Percentiles rank a stretch among this genome's conserved stretches.
phyloP scores from a whole-genome alignment of 2,797 vertebrate genomes.

The Phaenicophaeus curvirostris region DNA sequence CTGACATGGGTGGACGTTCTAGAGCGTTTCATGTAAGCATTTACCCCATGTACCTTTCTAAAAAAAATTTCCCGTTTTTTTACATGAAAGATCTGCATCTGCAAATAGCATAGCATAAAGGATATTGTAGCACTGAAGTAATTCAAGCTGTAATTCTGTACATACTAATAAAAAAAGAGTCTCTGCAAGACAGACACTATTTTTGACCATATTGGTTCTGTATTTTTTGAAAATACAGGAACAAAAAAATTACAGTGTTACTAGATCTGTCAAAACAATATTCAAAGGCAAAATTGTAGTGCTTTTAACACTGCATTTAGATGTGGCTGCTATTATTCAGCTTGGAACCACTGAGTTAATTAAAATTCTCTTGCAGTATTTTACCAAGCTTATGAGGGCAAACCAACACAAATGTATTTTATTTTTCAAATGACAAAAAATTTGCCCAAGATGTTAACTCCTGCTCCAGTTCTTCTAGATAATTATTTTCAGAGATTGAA shows the following conservation, averaged over 20 bases:
- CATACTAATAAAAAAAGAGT: background rate
- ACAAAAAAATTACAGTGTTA: background rate
- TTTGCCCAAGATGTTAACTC: background rate
- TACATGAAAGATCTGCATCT: background rate
- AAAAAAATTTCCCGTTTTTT: background rate
- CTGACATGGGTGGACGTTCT: background rate
- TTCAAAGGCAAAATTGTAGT: background rate
- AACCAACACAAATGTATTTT: background rate
- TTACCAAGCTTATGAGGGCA: background rate
- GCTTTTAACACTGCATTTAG: constrained; percentile 24
- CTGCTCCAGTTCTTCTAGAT: background rate
- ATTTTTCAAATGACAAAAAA: background rate
- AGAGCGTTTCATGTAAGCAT: background rate
- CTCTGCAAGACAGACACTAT: background rate
- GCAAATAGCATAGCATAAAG: background rate
- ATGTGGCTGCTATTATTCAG: background rate
- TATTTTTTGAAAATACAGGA: background rate
- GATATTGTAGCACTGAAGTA: background rate
- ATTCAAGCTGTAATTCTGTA: background rate
- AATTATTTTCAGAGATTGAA: background rate
- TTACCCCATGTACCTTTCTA: background rate
- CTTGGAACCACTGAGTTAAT: background rate
- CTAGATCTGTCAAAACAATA: background rate
- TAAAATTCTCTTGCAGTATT: background rate
- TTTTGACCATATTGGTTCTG: background rate